Percentiles rank a stretch among this genome's conserved stretches.
These are phyloP conservation scores for Otus sunia DNA, from an alignment of 2,113 vertebrate genomes.

Conservation along the genomic window DNA sequence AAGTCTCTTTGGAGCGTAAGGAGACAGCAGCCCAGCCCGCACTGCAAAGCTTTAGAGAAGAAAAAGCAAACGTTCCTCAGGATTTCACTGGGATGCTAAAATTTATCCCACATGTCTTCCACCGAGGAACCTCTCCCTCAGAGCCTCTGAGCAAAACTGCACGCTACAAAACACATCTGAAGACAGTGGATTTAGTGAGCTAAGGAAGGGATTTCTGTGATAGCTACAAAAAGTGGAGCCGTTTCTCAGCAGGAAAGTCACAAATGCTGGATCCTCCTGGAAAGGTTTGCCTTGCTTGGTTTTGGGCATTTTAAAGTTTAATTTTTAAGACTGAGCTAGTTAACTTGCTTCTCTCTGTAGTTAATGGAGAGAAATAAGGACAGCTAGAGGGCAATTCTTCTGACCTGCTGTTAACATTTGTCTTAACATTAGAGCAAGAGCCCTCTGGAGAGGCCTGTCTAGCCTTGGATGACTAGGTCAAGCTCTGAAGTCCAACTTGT, in stretches of 20 bases:
- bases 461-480: background rate
- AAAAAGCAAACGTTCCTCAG: background rate
- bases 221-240: fast-evolving
- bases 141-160: background rate
- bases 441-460: background rate
- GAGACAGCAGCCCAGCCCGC: background rate
- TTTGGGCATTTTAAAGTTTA: background rate
- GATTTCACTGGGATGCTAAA: background rate
- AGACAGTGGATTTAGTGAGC: background rate
- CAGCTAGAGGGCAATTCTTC: background rate
- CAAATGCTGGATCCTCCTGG: background rate
- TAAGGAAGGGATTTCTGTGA: background rate
- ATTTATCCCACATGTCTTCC: background rate
- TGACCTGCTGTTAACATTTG: background rate
- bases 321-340: background rate
- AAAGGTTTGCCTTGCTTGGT: background rate
- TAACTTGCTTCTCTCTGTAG: background rate
- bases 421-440: background rate
- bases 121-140: fast-evolving
- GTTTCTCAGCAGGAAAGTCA: background rate
- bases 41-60: background rate
- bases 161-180: background rate
- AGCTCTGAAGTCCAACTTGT: background rate
- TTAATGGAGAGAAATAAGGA: background rate
- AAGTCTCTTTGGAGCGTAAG: background rate